phyloP scores from a whole-genome alignment of 2,113 vertebrate species.

The Alexandromys fortis region DNA sequence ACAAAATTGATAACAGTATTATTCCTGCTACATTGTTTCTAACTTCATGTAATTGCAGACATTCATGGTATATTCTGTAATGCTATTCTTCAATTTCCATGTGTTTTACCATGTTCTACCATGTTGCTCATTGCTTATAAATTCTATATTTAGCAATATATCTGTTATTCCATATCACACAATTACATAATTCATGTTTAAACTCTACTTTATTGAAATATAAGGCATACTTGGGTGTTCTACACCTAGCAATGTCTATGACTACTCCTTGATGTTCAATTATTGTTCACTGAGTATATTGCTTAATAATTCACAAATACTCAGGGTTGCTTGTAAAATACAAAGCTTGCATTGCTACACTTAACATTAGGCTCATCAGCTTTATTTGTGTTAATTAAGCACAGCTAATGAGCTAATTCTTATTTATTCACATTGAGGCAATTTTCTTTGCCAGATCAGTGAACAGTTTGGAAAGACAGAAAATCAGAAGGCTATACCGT shows the following conservation, averaged over 20 bases:
- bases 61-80: too few relatives aligned
- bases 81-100: too few relatives aligned
- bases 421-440: constrained; percentile 62
- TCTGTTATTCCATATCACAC: not conserved
- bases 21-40: not conserved
- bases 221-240: not conserved
- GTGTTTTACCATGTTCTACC: too few relatives aligned
- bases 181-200: not conserved
- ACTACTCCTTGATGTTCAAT: not conserved
- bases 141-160: too few relatives aligned
- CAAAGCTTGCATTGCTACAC: constrained; percentile 9
- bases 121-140: too few relatives aligned
- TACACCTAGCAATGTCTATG: not conserved
- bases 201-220: not conserved
- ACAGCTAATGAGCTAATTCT: constrained; percentile 66
- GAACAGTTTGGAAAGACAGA: constrained; percentile 54
- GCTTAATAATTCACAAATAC: constrained; percentile 58
- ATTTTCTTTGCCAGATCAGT: constrained; percentile 62
- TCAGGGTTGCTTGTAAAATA: constrained; percentile 27
- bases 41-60: not conserved
- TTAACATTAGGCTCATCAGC: constrained; percentile 29
- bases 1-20: not conserved
- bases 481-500: constrained; percentile 7
- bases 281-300: constrained; percentile 27
- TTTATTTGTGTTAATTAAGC: constrained; percentile 72